Conservation (phyloP, 2,113 vertebrate species). For the Neomonachus schauinslandi region DNA sequence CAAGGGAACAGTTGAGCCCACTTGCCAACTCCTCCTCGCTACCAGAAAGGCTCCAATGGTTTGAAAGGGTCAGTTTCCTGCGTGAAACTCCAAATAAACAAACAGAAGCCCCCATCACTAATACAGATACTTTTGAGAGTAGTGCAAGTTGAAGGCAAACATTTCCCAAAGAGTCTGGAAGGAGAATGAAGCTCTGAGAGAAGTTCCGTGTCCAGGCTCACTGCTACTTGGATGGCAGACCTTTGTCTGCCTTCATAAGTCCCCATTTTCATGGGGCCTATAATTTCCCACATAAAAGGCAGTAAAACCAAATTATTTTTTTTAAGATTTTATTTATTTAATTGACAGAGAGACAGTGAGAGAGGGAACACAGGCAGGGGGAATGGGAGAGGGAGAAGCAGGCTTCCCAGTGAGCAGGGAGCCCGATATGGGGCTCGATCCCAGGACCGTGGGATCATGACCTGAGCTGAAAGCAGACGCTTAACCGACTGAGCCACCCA, state of each 20-base stretch:
- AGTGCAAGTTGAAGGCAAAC: background rate
- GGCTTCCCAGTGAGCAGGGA: too few relatives aligned
- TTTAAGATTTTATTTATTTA: too few relatives aligned
- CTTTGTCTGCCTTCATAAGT: background rate
- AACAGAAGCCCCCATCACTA: background rate
- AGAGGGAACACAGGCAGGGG: too few relatives aligned
- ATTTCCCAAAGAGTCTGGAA: background rate
- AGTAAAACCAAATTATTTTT: background rate
- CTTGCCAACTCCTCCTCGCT: background rate
- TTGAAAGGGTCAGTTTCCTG: background rate
- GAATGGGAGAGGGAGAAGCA: too few relatives aligned
- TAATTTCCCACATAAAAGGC: background rate
- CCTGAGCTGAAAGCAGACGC: too few relatives aligned
- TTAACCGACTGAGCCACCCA: too few relatives aligned
- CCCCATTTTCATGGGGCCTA: background rate
- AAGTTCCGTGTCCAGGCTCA: background rate
- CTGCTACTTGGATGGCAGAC: background rate
- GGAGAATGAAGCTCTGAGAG: constrained; percentile 35
- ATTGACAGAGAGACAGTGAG: too few relatives aligned
- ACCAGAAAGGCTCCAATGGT: background rate
- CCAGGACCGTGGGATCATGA: too few relatives aligned
- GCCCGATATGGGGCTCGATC: too few relatives aligned
- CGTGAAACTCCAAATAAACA: background rate
- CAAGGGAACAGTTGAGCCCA: too few relatives aligned
- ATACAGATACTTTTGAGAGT: constrained; percentile 8